Conservation (phyloP, 2,113 vertebrate genomes). For the Motacilla alba region DNA sequence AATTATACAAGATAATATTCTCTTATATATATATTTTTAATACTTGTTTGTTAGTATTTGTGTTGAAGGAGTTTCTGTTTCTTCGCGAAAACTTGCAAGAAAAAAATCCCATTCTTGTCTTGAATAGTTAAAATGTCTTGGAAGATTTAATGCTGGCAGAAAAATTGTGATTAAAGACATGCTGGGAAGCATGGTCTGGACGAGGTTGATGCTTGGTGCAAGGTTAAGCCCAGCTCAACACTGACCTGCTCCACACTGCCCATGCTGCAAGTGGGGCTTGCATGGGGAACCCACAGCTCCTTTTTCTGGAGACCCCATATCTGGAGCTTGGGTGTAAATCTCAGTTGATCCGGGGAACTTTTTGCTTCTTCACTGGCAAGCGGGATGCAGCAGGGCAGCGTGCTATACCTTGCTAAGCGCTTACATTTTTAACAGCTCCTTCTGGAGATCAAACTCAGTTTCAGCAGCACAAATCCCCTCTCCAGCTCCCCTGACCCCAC, state of each 20-base stretch:
- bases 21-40: not conserved
- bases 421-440: not conserved
- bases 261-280: rapidly evolving
- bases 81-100: not conserved
- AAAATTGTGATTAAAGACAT: not conserved
- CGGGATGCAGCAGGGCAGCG: not conserved
- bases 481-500: not conserved
- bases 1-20: not conserved
- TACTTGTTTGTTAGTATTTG: not conserved
- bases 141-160: not conserved
- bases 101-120: not conserved
- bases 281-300: rapidly evolving
- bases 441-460: not conserved
- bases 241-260: rapidly evolving
- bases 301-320: not conserved
- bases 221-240: not conserved
- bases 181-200: not conserved
- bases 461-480: not conserved
- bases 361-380: not conserved
- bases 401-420: not conserved
- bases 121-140: not conserved
- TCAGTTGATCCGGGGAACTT: not conserved
- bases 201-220: not conserved
- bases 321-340: not conserved
- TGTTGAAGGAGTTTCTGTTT: not conserved